These are phyloP conservation scores for Passer domesticus DNA, from an alignment of 2,113 vertebrate genomes.

Conservation along the genomic window DNA sequence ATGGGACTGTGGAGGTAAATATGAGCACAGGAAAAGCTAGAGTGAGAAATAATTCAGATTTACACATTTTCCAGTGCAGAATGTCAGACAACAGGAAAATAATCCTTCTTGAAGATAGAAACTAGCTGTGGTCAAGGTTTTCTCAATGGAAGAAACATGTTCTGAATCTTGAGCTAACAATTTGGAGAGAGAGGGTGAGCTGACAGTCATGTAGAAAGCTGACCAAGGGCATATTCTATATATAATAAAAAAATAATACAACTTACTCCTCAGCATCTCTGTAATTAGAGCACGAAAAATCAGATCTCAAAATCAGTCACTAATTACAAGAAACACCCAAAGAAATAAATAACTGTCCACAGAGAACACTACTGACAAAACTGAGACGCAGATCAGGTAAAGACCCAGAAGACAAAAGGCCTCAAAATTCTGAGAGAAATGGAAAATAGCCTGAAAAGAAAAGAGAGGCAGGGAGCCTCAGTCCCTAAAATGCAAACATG, in stretches of 20 bases:
- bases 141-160: neutral
- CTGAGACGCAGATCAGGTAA: neutral
- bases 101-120: neutral
- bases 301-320: neutral
- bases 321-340: neutral
- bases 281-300: neutral
- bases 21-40: neutral
- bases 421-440: neutral
- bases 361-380: neutral
- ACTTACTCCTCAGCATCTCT: neutral
- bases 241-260: neutral
- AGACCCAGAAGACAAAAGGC: neutral
- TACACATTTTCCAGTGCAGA: neutral
- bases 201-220: neutral
- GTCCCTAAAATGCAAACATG: neutral
- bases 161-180: neutral
- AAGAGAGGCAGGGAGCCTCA: rapidly evolving
- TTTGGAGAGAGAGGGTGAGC: neutral
- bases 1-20: neutral
- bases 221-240: neutral
- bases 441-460: neutral
- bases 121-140: neutral
- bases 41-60: neutral
- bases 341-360: neutral
- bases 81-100: neutral